Conservation (phyloP, 1,140 invertebrate species). For the Yoshiicerus persimilis region DNA sequence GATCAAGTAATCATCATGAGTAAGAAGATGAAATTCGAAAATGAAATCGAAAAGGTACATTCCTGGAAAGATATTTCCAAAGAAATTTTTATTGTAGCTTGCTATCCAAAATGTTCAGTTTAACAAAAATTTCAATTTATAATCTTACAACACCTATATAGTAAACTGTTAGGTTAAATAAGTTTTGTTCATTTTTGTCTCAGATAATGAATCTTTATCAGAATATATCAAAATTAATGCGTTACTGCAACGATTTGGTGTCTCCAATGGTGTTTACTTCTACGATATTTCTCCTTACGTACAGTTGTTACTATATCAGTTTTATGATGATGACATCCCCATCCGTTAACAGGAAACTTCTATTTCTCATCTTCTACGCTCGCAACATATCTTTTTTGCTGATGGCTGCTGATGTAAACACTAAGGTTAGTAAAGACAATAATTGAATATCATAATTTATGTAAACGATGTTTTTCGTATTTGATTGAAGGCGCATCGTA, state of each 20-base stretch:
- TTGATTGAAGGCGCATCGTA: not conserved
- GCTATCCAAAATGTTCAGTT: too few species aligned
- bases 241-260: not conserved
- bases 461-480: not conserved
- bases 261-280: not conserved
- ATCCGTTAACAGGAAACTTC: not conserved
- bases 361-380: not conserved
- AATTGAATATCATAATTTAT: not conserved
- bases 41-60: not conserved
- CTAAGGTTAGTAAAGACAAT: not conserved
- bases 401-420: not conserved
- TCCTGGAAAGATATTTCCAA: not conserved
- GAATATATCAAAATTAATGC: not conserved
- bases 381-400: not conserved
- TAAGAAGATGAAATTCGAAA: not conserved
- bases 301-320: not conserved
- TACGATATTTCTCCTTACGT: not conserved
- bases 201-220: not conserved
- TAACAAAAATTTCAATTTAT: too few species aligned
- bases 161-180: too few species aligned
- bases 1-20: not conserved
- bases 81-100: not conserved
- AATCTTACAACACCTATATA: too few species aligned
- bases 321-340: not conserved
- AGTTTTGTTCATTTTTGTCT: too few species aligned